Base-by-base conservation (phyloP, 1,140 invertebrate species). In the Nomia melanderi region DNA sequence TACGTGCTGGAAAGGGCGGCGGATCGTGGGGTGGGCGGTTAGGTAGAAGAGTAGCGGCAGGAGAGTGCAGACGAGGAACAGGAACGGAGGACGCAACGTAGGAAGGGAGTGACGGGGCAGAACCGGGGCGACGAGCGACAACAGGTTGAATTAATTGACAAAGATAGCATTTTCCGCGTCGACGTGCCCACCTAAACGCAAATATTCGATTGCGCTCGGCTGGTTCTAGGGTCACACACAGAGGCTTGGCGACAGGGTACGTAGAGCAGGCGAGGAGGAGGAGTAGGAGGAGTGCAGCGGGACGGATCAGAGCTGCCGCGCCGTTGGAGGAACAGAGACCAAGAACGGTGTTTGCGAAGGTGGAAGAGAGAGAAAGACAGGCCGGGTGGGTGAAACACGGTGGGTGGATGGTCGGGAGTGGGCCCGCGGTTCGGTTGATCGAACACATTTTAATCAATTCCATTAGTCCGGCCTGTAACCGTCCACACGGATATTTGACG, bases 381-480 rank as follows among this genome's bases (percentile, higher is more conserved):
- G 81, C 53, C n/a, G 67, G 81, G 20, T 77, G 71, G 75, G 67
- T 56, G 75, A 77, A 44, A 77, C 75, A 77, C 75, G 75, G 36
- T 53, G 57, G 67, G 66, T n/a, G 74, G 65, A 62, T 60, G 74
- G 65, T 70, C 23, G 59, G 69, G 78, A 47, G 66, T 65, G 59
- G 77, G 63, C 76, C 79, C 80, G 84, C 84, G 86, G 87, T 89
- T 89, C 87, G 86, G 87, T 91, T 88, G 91, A 91, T 90, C 90
- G 89, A 89, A 91, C 90, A 91, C 90, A 92, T 92, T 92, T 92
- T 91, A 92, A 92, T 92, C 91, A 92, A 92, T 92, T 92, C 90
- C 90, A 92, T 91, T 92, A 90, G 90, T 88, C 88, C 83, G 80
- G 83, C 86, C 86, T 90, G 88, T 89, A 86, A 79, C 86, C 86